Percentiles rank a stretch among this genome's conserved stretches.
Conservation (phyloP, 2,797 vertebrate species). For the Brachymystax lenok region DNA sequence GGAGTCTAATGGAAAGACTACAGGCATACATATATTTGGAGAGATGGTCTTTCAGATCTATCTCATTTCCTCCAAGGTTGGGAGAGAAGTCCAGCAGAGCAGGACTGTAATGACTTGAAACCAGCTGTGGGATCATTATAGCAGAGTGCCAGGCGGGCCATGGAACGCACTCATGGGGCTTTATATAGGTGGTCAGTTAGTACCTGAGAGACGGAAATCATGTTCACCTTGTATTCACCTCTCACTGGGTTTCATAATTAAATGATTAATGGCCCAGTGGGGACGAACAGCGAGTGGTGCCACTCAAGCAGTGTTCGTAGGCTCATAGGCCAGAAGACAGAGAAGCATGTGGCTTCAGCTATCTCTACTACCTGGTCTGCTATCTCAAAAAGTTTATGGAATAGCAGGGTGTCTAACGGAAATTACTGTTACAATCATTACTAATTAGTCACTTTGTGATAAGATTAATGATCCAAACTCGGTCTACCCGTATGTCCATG, state of each 20-base stretch:
- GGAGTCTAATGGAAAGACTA: neutral
- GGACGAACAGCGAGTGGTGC: slow-evolving; percentile 59
- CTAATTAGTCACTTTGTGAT: neutral
- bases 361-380: slow-evolving; percentile 41
- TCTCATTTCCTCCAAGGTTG: slow-evolving; percentile 29
- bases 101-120: neutral
- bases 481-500: neutral
- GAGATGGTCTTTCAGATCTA: slow-evolving; percentile 24
- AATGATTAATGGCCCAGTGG: slow-evolving; percentile 76
- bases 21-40: slow-evolving; percentile 8
- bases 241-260: slow-evolving; percentile 76
- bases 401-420: neutral
- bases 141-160: neutral
- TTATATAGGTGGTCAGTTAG: slow-evolving; percentile 55
- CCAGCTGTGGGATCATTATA: neutral
- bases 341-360: slow-evolving; percentile 23
- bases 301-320: slow-evolving; percentile 49
- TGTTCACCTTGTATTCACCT: slow-evolving; percentile 74
- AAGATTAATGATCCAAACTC: slow-evolving; percentile 1
- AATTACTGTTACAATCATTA: neutral
- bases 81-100: slow-evolving; percentile 31
- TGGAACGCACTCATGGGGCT: slow-evolving; percentile 31
- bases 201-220: slow-evolving; percentile 69
- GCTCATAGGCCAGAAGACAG: slow-evolving; percentile 49
- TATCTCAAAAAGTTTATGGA: slow-evolving; percentile 34